Percentiles rank a stretch among this genome's conserved stretches.
These are phyloP conservation scores for Paracentrotus lividus DNA, from an alignment of 53 echinoderm and acorn worm species.

Conservation along the genomic window DNA sequence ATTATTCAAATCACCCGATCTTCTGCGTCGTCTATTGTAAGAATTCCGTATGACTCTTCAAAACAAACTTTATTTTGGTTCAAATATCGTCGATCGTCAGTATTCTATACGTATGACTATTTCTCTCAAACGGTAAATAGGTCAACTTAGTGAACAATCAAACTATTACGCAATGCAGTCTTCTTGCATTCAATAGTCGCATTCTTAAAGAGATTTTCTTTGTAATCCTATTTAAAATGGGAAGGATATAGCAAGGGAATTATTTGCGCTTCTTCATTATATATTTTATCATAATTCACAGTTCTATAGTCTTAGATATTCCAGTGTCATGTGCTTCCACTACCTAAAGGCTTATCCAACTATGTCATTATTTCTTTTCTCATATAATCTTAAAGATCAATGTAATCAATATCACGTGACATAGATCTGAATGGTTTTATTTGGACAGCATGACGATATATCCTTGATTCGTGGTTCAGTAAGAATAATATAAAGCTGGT, in stretches of 20 bases:
- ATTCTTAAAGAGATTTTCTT: neutral
- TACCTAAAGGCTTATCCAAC: neutral
- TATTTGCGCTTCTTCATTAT: neutral
- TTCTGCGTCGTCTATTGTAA: no score
- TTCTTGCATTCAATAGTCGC: neutral
- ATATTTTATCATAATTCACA: neutral
- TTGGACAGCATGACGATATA: neutral
- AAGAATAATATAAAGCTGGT: neutral
- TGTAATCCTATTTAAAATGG: neutral
- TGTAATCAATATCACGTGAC: conserved; percentile 44
- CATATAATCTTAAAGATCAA: neutral
- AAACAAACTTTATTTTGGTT: neutral
- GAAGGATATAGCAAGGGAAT: neutral
- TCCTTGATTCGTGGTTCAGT: conserved; percentile 34
- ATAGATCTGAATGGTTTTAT: neutral
- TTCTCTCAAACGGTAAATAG: neutral
- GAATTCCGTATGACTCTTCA: no score
- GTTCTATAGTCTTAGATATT: neutral
- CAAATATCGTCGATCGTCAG: neutral
- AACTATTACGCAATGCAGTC: conserved; percentile 19
- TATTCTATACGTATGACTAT: neutral
- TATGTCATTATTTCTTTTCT: neutral
- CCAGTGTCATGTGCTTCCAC: neutral
- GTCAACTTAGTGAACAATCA: neutral
- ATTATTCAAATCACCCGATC: no score